Evolutionary conservation across 2,797 vertebrate species (phyloP), one percentile per base, ranked within the genome.

Genomic region (Heliangelus exortis): DNA sequence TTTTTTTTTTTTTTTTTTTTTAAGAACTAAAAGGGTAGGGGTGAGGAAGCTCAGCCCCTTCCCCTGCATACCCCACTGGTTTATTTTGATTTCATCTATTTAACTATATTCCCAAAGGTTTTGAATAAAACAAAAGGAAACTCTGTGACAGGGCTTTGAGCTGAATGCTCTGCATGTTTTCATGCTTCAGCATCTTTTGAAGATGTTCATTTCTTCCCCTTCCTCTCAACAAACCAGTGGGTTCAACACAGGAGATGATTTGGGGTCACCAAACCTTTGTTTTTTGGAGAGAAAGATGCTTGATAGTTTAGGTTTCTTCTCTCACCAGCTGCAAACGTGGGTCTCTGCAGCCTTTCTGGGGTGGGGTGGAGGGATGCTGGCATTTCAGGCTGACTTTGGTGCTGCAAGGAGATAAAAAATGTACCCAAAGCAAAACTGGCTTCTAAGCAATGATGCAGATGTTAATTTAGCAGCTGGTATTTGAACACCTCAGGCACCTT

Each of bases 71-170:
- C 18, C 48, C 31, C 23, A 45, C 51, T 87, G 66, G 54, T 84
- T 90, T 89, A 92, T 88, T 96, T 94, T 89, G 84, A 79, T 95
- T 96, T 94, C 55, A 69, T 76, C 72, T 81, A 91, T 92, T 95
- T 89, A 93, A 96, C 92, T 90, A 41, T 90, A 79, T 93, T 93
- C 90, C 67, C 48, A 23, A 59, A 82, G 20, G 48, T 16, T 66
- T 93, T 93, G 84, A 93, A 95, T 94, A 93, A 96, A 93, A 79
- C 84, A 92, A 84, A 84, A 93, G 74, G 81, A 51, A 94, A 48
- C 66, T 48, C 74, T 43, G 34, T 82, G 93, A 87, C 1, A 15
- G 61, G 90, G 33, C 81, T 90, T 93, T 93, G 90, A 92, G 93
- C 78, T 0, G 0, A 92, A 62, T 23, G 67, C 77, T 92, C 90